Percentiles rank a stretch among this genome's conserved stretches.
phyloP scores from a whole-genome alignment of 1,140 invertebrate species.

The Condylostylus longicornis region DNA sequence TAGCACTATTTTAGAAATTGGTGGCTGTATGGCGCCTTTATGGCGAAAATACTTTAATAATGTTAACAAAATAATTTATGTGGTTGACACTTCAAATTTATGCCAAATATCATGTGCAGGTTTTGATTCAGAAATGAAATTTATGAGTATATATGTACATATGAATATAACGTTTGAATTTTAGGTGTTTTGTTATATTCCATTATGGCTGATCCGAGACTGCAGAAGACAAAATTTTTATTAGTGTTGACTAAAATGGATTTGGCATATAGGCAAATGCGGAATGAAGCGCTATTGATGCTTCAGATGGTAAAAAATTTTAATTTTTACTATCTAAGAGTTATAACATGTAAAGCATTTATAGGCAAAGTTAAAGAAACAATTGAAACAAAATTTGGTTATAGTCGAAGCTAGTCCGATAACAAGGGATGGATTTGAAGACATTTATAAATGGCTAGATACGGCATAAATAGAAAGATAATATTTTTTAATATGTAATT shows the following conservation, averaged over 20 bases:
- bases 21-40: constrained; percentile 60
- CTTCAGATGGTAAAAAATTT: constrained; percentile 49
- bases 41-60: constrained; percentile 56
- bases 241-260: constrained; percentile 68
- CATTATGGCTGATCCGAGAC: constrained; percentile 48
- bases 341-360: too few relatives aligned
- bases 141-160: background rate
- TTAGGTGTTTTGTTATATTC: constrained; percentile 50
- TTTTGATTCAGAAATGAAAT: too few relatives aligned
- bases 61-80: constrained; percentile 56
- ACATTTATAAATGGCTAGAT: constrained; percentile 47
- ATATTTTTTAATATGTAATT: too few relatives aligned
- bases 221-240: constrained; percentile 50
- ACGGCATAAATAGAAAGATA: too few relatives aligned
- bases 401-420: constrained; percentile 58
- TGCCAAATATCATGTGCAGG: constrained; percentile 69
- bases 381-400: constrained; percentile 46
- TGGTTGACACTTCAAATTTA: constrained; percentile 61
- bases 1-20: constrained; percentile 44
- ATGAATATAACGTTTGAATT: background rate
- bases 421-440: constrained; percentile 48
- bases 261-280: constrained; percentile 63
- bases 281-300: constrained; percentile 66
- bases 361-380: constrained; percentile 43
- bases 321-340: too few relatives aligned